Conservation (phyloP, 2,888 invertebrate genomes). For the Pteria penguin region DNA sequence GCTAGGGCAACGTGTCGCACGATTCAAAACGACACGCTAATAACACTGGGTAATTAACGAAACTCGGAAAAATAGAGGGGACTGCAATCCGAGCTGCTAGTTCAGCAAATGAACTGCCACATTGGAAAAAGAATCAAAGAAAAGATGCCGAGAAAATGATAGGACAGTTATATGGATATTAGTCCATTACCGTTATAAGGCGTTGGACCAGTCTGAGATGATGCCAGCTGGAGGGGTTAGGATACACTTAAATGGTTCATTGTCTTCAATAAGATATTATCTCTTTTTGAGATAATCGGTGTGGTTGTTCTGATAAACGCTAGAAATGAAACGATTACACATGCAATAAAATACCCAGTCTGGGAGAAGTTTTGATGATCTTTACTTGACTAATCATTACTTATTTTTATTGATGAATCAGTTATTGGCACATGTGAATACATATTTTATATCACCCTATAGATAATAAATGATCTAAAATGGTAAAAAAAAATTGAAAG, state of each 20-base stretch:
- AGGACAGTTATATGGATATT: conserved; percentile 23
- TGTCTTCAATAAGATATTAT: no score
- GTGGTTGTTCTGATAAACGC: no score
- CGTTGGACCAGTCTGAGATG: neutral
- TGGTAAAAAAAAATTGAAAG: no score
- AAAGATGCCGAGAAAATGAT: conserved; percentile 36
- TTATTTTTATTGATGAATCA: no score
- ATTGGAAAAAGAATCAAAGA: conserved; percentile 17
- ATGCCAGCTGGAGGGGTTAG: neutral
- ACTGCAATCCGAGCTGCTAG: conserved; percentile 34
- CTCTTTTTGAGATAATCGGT: no score
- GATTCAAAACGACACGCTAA: conserved; percentile 23
- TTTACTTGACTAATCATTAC: no score
- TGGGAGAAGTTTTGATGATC: no score
- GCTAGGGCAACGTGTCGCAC: neutral
- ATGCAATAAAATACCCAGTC: no score
- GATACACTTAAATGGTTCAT: neutral
- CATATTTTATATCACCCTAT: no score
- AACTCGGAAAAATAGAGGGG: conserved; percentile 23
- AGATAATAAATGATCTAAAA: no score
- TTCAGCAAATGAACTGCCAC: conserved; percentile 38
- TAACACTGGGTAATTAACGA: conserved; percentile 28
- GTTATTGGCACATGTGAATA: no score
- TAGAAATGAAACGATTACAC: no score
- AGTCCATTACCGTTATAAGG: neutral